A percentile compares a stretch with the other conserved stretches of the same genome.
phyloP scores from a whole-genome alignment of 1,140 invertebrate genomes.

The Hylaeus anthracinus region DNA sequence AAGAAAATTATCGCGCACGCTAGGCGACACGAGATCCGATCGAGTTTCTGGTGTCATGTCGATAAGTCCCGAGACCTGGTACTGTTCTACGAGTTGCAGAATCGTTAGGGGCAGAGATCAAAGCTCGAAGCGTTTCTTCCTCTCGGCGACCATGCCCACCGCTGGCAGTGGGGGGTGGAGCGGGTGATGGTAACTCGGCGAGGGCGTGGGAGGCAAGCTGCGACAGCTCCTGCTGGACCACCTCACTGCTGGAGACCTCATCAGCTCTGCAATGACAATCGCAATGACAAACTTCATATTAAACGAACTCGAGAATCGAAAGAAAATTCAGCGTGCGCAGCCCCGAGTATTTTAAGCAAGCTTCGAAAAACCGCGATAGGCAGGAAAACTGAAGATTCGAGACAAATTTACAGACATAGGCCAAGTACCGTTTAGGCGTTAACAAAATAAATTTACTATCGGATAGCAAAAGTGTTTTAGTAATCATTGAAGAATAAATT shows the following conservation, averaged over 20 bases:
- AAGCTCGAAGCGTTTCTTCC: slow-evolving; percentile 85
- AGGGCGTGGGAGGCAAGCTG: slow-evolving; percentile 78
- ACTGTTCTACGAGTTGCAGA: background rate
- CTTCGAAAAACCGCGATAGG: background rate
- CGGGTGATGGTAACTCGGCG: slow-evolving; percentile 74
- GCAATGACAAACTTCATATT: background rate
- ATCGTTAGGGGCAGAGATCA: slow-evolving; percentile 59
- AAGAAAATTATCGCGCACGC: background rate
- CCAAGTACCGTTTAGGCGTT: too few relatives aligned
- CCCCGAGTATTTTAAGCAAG: background rate
- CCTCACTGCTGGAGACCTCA: slow-evolving; percentile 78
- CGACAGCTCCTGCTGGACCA: slow-evolving; percentile 78
- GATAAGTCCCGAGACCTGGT: too few relatives aligned
- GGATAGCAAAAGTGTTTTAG: too few relatives aligned
- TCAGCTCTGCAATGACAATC: slow-evolving; percentile 78
- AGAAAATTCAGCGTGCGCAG: too few relatives aligned
- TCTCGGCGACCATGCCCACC: slow-evolving; percentile 85
- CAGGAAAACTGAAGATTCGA: background rate
- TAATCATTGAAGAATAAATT: too few relatives aligned
- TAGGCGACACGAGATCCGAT: too few relatives aligned
- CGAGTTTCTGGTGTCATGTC: too few relatives aligned
- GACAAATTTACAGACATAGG: background rate
- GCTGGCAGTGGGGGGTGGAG: slow-evolving; percentile 81
- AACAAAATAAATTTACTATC: too few relatives aligned
- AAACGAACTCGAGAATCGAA: background rate